These are phyloP conservation scores for Ommatoiulus sabulosus DNA, from an alignment of 2,888 invertebrate genomes.

Conservation along the genomic window DNA sequence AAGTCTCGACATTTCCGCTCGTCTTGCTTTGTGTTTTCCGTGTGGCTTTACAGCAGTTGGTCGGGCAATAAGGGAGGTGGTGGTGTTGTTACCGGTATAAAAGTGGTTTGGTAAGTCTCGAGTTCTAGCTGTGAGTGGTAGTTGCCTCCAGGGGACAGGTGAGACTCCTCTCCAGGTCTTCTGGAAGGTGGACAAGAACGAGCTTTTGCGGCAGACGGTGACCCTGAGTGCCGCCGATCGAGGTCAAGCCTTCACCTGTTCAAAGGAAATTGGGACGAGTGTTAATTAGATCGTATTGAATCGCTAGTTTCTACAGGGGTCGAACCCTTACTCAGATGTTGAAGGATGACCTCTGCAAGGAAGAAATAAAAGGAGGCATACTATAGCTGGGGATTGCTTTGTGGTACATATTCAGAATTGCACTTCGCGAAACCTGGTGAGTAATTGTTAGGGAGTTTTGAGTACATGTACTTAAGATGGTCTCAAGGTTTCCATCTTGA, in stretches of 20 bases:
- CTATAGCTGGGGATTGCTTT: not conserved
- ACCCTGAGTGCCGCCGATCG: not conserved
- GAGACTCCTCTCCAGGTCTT: not conserved
- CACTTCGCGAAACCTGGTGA: too few species aligned
- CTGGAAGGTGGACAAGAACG: not conserved
- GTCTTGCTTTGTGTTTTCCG: too few species aligned
- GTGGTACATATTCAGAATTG: too few species aligned
- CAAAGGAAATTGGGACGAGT: not conserved
- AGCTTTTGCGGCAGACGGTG: too few species aligned
- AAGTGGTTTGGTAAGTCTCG: not conserved
- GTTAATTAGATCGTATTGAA: not conserved
- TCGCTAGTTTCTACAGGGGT: not conserved
- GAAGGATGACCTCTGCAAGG: not conserved
- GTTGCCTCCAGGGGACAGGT: not conserved
- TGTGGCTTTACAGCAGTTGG: not conserved
- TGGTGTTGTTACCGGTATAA: not conserved
- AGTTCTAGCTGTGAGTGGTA: not conserved
- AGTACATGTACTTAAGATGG: too few species aligned
- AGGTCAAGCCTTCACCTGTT: conserved; percentile 6
- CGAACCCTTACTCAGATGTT: not conserved
- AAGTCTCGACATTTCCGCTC: too few species aligned
- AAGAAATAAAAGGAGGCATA: not conserved
- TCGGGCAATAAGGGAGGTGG: not conserved
- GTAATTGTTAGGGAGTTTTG: too few species aligned
- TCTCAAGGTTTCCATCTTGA: too few species aligned